phyloP scores from a whole-genome alignment of 2,888 invertebrate genomes.

The Caprella mutica region DNA sequence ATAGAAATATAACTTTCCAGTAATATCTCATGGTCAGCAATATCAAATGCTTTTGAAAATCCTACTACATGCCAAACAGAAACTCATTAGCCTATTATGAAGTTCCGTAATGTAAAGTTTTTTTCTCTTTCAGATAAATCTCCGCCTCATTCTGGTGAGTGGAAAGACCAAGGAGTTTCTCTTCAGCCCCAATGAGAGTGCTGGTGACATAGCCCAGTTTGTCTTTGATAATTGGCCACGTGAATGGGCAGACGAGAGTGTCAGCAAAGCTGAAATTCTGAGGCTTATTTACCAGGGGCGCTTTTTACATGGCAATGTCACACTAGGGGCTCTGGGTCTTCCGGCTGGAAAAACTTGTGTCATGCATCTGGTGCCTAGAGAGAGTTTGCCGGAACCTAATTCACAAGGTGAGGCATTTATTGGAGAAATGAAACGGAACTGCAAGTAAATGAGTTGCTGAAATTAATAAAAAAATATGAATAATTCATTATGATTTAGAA shows the following conservation, averaged over 20 bases:
- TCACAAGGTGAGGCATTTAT: conserved; percentile 63
- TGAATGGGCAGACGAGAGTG: conserved; percentile 94
- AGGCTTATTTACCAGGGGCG: conserved; percentile 99
- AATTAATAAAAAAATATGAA: conserved; percentile 31
- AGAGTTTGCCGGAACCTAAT: conserved; percentile 98
- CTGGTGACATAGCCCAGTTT: conserved; percentile 96
- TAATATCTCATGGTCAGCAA: too few relatives aligned
- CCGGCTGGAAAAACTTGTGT: conserved; percentile 96
- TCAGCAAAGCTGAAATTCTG: conserved; percentile 91
- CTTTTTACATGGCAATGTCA: conserved; percentile 98
- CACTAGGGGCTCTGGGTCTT: conserved; percentile 91
- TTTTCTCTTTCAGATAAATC: conserved; percentile 70
- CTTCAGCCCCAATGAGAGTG: conserved; percentile 92
- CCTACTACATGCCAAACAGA: too few relatives aligned
- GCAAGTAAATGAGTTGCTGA: not conserved
- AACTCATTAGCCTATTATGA: too few relatives aligned
- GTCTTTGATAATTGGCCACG: conserved; percentile 99
- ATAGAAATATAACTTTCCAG: too few relatives aligned
- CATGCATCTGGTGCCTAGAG: conserved; percentile 99
- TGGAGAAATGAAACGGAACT: not conserved
- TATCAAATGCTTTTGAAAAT: too few relatives aligned
- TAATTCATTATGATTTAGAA: conserved; percentile 31
- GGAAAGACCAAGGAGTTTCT: conserved; percentile 99
- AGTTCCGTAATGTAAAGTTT: too few relatives aligned
- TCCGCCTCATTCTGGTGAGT: conserved; percentile 94